Base-by-base conservation (phyloP, 1,140 invertebrate genomes). In the Archivesica marissinica region DNA sequence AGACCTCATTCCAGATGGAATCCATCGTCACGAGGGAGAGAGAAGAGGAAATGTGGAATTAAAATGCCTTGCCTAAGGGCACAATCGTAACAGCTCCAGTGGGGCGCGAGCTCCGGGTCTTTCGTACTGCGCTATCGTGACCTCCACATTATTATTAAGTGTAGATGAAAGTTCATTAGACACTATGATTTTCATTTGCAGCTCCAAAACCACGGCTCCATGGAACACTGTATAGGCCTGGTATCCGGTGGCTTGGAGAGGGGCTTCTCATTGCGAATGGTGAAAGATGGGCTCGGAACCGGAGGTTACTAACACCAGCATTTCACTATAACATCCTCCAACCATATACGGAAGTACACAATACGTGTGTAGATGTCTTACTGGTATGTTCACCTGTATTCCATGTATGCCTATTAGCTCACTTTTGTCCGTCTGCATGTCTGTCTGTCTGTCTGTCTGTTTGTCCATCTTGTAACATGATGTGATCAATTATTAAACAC, bases 241-340 rank as follows among this genome's bases (percentile, higher is more conserved):
- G 72, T 9, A 33, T 80, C 1, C 68, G 77, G 23, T 88, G 87
- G 87, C 33, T 88, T 15, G 89, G 89, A 17, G 86, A 86, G 20
- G 89, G 89, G 2, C 77, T 90, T 0, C 56, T 90, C 25, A 68
- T 90, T 3, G 96, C 95, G 75, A 95, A 95, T 82, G 97, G 96
- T 56, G 91, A 93, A 20, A 97, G 97, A 93, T 98, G 97, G 97
- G 95, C 95, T 56, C 88, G 93, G 0, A 94, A 97, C 15, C 95
- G 97, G 79, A 97, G 98, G 94, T 95, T 98, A 86, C 96, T 98
- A 4, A 98, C 97, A 0, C 97, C 97, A 23, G 96, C 97, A 0
- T 98, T 98, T 92, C 97, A 98, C 93, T 97, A 97, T 89, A 95
- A 96, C 79, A 97, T 98, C 56, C 94, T 98, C 52, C 96, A 98